Conservation (phyloP, 2,113 vertebrate genomes). For the Scortum barcoo region DNA sequence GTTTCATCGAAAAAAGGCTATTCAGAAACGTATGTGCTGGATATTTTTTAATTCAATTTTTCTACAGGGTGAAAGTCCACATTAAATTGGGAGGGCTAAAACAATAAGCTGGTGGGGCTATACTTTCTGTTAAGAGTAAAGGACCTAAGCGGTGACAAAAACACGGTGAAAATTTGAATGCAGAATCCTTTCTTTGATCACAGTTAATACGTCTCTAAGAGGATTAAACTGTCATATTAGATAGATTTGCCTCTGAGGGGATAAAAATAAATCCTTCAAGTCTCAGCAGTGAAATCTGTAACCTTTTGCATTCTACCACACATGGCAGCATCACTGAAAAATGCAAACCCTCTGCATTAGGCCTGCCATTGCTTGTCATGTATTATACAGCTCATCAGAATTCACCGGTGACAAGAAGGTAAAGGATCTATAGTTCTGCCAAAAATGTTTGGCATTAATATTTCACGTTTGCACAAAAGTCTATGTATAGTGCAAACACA, state of each 20-base stretch:
- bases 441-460: slow-evolving; percentile 16
- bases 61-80: background rate
- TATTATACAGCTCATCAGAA: slow-evolving; percentile 43
- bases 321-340: slow-evolving; percentile 40
- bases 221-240: slow-evolving; percentile 78
- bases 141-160: slow-evolving; percentile 32
- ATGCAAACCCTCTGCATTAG: slow-evolving; percentile 54
- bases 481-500: background rate
- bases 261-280: slow-evolving; percentile 69
- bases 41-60: background rate
- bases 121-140: slow-evolving; percentile 40
- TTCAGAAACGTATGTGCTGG: background rate
- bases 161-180: slow-evolving; percentile 52
- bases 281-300: slow-evolving; percentile 65
- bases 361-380: slow-evolving; percentile 40
- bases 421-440: slow-evolving; percentile 9
- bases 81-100: background rate
- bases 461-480: slow-evolving; percentile 25
- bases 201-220: slow-evolving; percentile 69
- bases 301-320: slow-evolving; percentile 58
- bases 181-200: slow-evolving; percentile 72
- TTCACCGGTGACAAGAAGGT: slow-evolving; percentile 12
- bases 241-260: slow-evolving; percentile 71
- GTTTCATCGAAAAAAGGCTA: background rate
- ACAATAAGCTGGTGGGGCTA: slow-evolving; percentile 32